Evolutionary conservation across 2,113 vertebrate genomes (phyloP).

Genomic region (Pseudorasbora parva): DNA sequence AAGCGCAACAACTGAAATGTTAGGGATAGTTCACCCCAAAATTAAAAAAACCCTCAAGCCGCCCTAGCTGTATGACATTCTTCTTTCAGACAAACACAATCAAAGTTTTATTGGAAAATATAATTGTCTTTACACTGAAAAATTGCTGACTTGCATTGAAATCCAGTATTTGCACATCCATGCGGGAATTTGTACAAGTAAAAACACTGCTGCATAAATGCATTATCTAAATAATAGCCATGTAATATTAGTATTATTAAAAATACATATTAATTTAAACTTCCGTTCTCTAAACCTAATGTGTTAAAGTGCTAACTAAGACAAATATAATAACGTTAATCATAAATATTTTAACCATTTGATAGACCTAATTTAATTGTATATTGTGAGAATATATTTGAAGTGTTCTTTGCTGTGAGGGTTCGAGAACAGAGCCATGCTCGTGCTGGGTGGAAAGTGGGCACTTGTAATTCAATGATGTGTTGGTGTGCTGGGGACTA

Average conservation of each 20-base stretch:
- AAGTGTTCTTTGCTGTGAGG: constrained; percentile 30
- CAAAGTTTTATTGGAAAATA: too few species aligned
- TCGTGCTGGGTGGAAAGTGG: constrained; percentile 41
- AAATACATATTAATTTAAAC: neutral
- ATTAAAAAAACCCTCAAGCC: too few species aligned
- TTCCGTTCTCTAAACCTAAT: neutral
- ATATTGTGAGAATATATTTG: neutral
- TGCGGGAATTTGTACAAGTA: too few species aligned
- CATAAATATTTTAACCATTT: neutral
- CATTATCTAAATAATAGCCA: neutral
- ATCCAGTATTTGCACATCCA: neutral
- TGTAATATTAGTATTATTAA: too few species aligned
- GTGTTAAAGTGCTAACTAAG: neutral
- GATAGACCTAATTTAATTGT: neutral
- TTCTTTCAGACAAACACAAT: too few species aligned
- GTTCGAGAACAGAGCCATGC: constrained; percentile 21
- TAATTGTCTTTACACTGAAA: neutral
- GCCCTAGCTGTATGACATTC: too few species aligned
- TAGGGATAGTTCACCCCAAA: neutral
- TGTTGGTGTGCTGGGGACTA: constrained; percentile 50
- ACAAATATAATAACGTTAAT: neutral
- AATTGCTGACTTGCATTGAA: neutral
- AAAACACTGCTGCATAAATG: neutral
- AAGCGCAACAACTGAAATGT: neutral
- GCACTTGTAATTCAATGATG: constrained; percentile 56